Evolutionary conservation across 2,888 invertebrate genomes (phyloP).

Genomic region (Melanostoma scalare): DNA sequence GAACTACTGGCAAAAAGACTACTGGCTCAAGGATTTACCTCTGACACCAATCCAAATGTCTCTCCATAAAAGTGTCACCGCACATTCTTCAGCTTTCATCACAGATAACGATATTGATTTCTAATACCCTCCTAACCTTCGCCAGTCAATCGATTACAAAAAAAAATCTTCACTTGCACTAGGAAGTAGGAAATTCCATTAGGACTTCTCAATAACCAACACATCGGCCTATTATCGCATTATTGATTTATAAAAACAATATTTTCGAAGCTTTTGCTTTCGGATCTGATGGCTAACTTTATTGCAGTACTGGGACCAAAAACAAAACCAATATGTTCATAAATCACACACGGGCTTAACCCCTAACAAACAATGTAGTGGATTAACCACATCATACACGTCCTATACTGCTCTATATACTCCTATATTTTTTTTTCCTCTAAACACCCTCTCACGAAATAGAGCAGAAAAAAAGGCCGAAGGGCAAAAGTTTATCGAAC

Average conservation of each 20-base stretch:
- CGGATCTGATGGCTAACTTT: slow-evolving; percentile 35
- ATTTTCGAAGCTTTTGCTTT: slow-evolving; percentile 61
- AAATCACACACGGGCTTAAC: slow-evolving; percentile 60
- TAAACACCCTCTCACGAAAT: neutral
- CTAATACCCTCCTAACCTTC: slow-evolving; percentile 33
- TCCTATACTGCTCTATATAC: neutral
- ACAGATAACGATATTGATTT: slow-evolving; percentile 12
- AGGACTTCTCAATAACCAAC: slow-evolving; percentile 43
- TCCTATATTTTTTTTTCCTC: no score
- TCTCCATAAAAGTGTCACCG: no score
- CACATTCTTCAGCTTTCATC: neutral
- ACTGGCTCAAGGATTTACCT: no score
- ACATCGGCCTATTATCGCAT: slow-evolving; percentile 54
- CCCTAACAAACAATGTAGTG: slow-evolving; percentile 43
- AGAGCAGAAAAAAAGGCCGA: slow-evolving; percentile 5
- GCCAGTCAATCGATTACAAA: slow-evolving; percentile 54
- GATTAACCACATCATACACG: slow-evolving; percentile 65
- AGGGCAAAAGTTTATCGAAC: slow-evolving; percentile 62
- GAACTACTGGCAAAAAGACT: no score
- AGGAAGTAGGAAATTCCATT: slow-evolving; percentile 30
- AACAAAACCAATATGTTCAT: slow-evolving; percentile 62
- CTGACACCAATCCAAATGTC: no score
- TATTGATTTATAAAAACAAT: slow-evolving; percentile 65
- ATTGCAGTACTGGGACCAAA: slow-evolving; percentile 62
- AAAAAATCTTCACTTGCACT: slow-evolving; percentile 9